A percentile compares a stretch with the other conserved stretches of the same genome.
phyloP scores from a whole-genome alignment of 2,113 vertebrate genomes.

The Todiramphus chloris region DNA sequence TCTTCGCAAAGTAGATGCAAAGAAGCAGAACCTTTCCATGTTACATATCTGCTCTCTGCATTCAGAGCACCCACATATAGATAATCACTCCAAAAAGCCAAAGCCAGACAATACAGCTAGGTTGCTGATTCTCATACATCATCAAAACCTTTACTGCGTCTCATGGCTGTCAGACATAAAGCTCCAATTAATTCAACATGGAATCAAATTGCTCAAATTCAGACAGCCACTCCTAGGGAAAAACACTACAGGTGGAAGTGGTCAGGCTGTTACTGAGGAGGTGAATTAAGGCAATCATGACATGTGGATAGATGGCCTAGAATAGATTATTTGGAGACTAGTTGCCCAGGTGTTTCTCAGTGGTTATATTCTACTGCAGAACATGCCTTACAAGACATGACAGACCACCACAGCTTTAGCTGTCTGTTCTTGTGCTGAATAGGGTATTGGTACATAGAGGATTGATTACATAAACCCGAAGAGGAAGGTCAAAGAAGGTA shows the following conservation, averaged over 20 bases:
- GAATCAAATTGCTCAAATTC: neutral
- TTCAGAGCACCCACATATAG: neutral
- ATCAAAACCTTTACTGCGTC: neutral
- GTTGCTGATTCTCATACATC: neutral
- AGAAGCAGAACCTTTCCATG: neutral
- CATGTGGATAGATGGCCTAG: neutral
- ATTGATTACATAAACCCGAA: too few species aligned
- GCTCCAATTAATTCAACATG: neutral
- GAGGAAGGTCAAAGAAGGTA: too few species aligned
- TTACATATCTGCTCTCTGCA: accelerated
- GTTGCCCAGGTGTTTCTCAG: neutral
- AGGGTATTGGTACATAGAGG: neutral
- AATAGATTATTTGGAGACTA: neutral
- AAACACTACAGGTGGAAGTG: neutral
- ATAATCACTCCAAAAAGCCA: neutral
- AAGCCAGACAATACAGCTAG: neutral
- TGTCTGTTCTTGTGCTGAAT: neutral
- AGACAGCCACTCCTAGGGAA: neutral
- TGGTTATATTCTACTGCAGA: neutral
- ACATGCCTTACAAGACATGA: neutral
- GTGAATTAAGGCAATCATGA: neutral
- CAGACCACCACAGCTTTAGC: neutral
- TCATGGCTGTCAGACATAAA: neutral
- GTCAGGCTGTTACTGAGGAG: neutral
- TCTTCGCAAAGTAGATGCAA: neutral